Evolutionary conservation across 2,888 invertebrate genomes (phyloP).

Genomic region (Erebia aethiops): DNA sequence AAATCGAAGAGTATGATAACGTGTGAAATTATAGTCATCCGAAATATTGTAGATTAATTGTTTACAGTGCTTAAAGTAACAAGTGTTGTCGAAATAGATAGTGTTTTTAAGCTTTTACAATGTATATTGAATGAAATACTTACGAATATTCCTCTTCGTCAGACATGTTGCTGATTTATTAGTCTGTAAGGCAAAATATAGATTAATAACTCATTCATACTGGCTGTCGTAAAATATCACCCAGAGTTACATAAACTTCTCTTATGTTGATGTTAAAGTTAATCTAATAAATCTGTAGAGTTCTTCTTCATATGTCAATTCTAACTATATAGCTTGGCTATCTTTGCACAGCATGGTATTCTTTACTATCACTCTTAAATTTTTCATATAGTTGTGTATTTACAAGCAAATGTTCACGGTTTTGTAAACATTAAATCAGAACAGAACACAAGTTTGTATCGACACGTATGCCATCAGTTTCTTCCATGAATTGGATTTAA

Average conservation of each 20-base stretch:
- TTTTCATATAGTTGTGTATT: not conserved
- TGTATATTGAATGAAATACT: conserved; percentile 77
- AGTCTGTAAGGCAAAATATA: conserved; percentile 67
- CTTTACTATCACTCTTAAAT: no score
- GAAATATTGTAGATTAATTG: not conserved
- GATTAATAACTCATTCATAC: conserved; percentile 1
- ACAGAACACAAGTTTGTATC: not conserved
- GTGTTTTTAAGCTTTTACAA: not conserved
- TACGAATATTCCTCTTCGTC: conserved; percentile 98
- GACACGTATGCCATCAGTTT: not conserved
- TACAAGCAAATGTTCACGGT: not conserved
- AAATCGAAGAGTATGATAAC: conserved; percentile 5
- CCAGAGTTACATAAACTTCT: not conserved
- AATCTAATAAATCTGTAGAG: not conserved
- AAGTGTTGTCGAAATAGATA: not conserved
- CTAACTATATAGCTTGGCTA: not conserved
- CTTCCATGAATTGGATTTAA: not conserved
- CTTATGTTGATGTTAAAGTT: not conserved
- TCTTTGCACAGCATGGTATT: no score
- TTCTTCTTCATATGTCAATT: not conserved
- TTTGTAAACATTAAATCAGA: not conserved
- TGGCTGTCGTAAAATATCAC: not conserved
- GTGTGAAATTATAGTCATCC: conserved; percentile 6
- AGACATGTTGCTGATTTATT: conserved; percentile 90
- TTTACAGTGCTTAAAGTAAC: conserved; percentile 1